Base-by-base conservation (phyloP, 1,140 invertebrate species). In the Mercenaria mercenaria region DNA sequence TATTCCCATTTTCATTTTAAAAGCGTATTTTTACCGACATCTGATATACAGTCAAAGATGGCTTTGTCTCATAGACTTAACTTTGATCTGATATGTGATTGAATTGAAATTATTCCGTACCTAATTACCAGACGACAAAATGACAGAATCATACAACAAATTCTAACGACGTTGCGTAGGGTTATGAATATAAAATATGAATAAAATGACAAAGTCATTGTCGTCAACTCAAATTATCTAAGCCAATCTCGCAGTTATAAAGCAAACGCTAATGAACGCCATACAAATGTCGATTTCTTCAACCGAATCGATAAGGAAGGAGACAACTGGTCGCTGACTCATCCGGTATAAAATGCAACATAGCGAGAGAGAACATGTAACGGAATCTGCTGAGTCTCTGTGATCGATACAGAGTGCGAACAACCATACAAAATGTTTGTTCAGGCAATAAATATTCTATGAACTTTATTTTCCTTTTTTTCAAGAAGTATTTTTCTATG, bases 221-320 rank as follows among this genome's bases (percentile, higher is more conserved):
- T 29, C 15, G 26, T 64, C 59, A 64, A 29, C 52, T 1, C 26
- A 23, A 29, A 29, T 64, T n/a, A 29, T 26, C 26, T 29, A n/a
- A 64, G 20, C 59, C 59, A 64, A 29, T 64, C 26, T 64, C 10
- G 20, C 26, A 10, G n/a, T 26, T 4, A 64, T 29, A 64, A 64
- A 64, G 26, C 59, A 64, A n/a, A 64, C 43, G 43, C 59, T 64
- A 29, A 64, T 64, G 59, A 64, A 64, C 59, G n/a, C 10, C 1
- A 64, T 64, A 2, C 59, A 64, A 64, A 64, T 29, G 59, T 64
- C 59, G n/a, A 64, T 64, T 64, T 64, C 59, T 64, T 64, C 15
- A 10, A 8, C 6, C 6, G 6, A 26, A 64, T 64, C 59, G 26
- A 64, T 64, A 64, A 6, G 59, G n/a, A n/a, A 64, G n/a, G 59